Evolutionary conservation across 2,797 vertebrate genomes (phyloP), one percentile per base, ranked within the genome.

Genomic region (Gobio occitaniae): DNA sequence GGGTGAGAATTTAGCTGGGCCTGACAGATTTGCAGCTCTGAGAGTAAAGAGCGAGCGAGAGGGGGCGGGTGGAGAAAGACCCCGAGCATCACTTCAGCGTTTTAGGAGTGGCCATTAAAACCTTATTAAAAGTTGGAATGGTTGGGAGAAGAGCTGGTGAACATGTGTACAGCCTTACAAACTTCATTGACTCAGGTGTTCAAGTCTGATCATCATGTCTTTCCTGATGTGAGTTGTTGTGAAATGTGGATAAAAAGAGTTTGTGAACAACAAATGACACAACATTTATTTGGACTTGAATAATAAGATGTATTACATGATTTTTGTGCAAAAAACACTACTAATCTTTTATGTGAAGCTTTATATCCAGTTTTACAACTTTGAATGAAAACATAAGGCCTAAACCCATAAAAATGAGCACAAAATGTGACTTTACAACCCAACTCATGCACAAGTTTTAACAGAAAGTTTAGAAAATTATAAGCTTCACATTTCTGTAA

Each of bases 1-100:
- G 95, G 95, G 94, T 88, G 93, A 95, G 94, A 94, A 93, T 96
- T 96, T 97, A 96, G 94, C 90, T 90, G 94, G 92, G 93, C 92
- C 91, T 94, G 95, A 96, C 96, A 96, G 96, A 95, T 97, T 94
- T 95, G 94, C 92, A 78, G 93, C 69, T 86, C 74, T 78, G 36
- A 69, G 68, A 69, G 76, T 48, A 78, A 21, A 38, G 41, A 79
- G 82, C 84, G 66, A 32, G 78, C 16, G 72, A 71, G 69, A 69
- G 87, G 61, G 61, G 66, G 94, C 94, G 94, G 92, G 94, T 44
- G 65, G 90, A 92, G 93, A 94, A 13, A 12, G 6, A 29, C 2
- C 94, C 50, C 38, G 90, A 94, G 86, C 92, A 95, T 91, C 92
- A 84, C 95, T 94, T 92, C 90, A 91, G 88, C 92, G 92, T 84